These are phyloP conservation scores for Nymphalis c-album DNA, from an alignment of 2,888 invertebrate genomes.

Conservation along the genomic window DNA sequence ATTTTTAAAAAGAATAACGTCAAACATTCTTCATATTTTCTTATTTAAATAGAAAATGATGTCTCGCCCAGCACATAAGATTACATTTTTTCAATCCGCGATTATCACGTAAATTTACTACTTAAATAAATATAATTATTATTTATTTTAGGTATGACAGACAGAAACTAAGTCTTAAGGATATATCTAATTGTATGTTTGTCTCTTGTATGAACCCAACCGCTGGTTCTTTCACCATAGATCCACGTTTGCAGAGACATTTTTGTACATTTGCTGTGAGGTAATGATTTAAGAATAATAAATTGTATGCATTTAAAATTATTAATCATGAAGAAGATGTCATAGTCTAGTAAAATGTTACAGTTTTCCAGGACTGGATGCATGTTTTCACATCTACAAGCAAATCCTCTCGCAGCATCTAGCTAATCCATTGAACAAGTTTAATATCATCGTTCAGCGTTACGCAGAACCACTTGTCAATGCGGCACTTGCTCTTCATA, in stretches of 20 bases:
- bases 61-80: no score
- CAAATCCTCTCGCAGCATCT: conserved; percentile 91
- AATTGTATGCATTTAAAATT: no score
- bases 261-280: conserved; percentile 93
- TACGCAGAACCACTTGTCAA: conserved; percentile 83
- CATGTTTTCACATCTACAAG: conserved; percentile 91
- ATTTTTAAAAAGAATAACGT: no score
- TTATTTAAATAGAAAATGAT: no score
- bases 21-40: no score
- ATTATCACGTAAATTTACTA: not conserved
- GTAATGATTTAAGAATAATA: conserved; percentile 56
- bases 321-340: not conserved
- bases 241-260: conserved; percentile 93
- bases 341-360: conserved; percentile 4
- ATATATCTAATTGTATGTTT: conserved; percentile 96
- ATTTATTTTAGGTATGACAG: conserved; percentile 88
- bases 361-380: conserved; percentile 92
- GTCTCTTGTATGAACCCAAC: conserved; percentile 98
- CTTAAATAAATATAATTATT: not conserved
- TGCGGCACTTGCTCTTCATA: conserved; percentile 89
- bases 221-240: conserved; percentile 96
- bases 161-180: conserved; percentile 90
- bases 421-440: conserved; percentile 84
- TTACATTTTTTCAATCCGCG: no score
- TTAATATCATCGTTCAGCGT: conserved; percentile 81